Evolutionary conservation across 2,888 invertebrate genomes (phyloP).

Genomic region (Tupiocoris notatus): DNA sequence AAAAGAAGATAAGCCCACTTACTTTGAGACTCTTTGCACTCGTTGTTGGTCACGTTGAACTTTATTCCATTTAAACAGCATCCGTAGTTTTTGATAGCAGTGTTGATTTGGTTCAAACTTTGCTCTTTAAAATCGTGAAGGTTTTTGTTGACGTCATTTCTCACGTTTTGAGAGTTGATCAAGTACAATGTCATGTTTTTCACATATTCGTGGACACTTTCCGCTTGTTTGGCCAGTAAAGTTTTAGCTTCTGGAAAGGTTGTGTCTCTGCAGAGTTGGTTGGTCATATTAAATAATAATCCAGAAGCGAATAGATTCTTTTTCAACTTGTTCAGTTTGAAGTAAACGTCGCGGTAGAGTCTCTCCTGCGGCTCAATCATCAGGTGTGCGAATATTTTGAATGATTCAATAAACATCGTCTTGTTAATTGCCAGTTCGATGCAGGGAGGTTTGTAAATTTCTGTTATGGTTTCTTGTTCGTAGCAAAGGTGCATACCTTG

Average conservation of each 20-base stretch:
- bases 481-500: background rate
- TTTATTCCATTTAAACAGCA: slow-evolving; percentile 6
- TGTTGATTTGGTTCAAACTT: background rate
- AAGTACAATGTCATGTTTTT: slow-evolving; percentile 12
- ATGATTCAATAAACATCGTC: background rate
- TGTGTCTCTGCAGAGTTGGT: too few relatives aligned
- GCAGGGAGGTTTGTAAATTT: background rate
- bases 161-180: background rate
- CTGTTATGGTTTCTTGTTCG: background rate
- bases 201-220: background rate
- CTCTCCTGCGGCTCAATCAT: slow-evolving; percentile 4
- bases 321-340: too few relatives aligned
- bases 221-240: background rate
- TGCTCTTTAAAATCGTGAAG: slow-evolving; percentile 2
- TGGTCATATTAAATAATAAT: too few relatives aligned
- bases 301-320: too few relatives aligned
- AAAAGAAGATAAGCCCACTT: too few relatives aligned
- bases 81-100: background rate
- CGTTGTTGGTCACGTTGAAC: background rate
- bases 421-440: background rate
- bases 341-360: background rate
- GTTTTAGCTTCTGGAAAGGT: background rate
- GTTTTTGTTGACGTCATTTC: background rate
- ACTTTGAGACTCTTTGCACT: too few relatives aligned
- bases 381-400: background rate